Evolutionary conservation across 2,888 invertebrate species (phyloP).

Genomic region (Mongoloraphidia duomilia): DNA sequence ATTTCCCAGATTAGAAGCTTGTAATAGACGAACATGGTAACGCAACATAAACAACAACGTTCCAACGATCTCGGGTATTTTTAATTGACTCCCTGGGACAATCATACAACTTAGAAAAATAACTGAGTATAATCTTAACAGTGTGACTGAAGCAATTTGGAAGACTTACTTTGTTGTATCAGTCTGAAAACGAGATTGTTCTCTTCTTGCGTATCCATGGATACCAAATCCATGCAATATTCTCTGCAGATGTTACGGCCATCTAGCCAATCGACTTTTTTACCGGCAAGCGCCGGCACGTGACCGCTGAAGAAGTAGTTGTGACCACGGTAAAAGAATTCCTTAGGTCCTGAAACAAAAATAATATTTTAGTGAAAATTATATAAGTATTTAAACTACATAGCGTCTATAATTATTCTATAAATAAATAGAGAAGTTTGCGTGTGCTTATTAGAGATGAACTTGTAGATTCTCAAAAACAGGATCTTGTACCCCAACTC

Average conservation of each 20-base stretch:
- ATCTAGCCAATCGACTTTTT: constrained; percentile 80
- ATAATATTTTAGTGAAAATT: not conserved
- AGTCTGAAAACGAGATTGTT: constrained; percentile 80
- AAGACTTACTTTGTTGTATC: constrained; percentile 63
- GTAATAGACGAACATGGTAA: too few species aligned
- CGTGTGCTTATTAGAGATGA: too few species aligned
- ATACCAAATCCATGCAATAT: constrained; percentile 87
- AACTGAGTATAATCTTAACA: too few species aligned
- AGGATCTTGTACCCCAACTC: too few species aligned
- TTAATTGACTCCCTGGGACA: too few species aligned
- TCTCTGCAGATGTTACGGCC: constrained; percentile 82
- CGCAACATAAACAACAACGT: too few species aligned
- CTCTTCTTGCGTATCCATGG: constrained; percentile 79
- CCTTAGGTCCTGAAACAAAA: constrained; percentile 63
- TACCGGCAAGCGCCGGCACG: constrained; percentile 60
- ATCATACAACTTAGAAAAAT: too few species aligned
- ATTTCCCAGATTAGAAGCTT: too few species aligned
- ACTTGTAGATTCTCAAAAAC: too few species aligned
- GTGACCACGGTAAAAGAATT: constrained; percentile 74
- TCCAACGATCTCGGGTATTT: too few species aligned
- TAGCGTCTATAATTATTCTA: not conserved
- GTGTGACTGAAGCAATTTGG: too few species aligned
- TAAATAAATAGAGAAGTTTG: too few species aligned
- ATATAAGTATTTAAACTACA: not conserved
- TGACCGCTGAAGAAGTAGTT: constrained; percentile 81